Percentiles rank a stretch among this genome's conserved stretches.
Conservation (phyloP, 2,888 invertebrate species). For the Aspidapion aeneum region DNA sequence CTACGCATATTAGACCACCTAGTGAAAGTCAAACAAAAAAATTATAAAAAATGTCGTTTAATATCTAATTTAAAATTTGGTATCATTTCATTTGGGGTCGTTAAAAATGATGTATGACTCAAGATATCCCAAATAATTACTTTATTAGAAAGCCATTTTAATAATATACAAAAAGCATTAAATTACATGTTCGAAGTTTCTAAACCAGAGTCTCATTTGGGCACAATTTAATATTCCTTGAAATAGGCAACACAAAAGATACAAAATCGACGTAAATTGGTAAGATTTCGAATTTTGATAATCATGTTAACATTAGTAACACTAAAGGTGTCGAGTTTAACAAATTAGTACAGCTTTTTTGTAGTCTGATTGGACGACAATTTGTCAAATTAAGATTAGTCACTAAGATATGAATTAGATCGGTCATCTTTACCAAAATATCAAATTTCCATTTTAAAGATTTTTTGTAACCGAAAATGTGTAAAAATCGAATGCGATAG, state of each 20-base stretch:
- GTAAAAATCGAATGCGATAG: too few species aligned
- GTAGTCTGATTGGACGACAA: background rate
- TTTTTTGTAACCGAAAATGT: too few species aligned
- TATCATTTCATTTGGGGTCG: background rate
- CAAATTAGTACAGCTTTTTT: background rate
- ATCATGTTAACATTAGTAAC: background rate
- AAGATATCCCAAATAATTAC: background rate
- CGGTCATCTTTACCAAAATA: background rate
- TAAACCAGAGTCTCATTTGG: background rate
- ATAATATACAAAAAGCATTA: background rate
- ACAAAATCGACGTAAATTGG: background rate
- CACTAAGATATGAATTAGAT: background rate
- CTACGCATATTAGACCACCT: background rate
- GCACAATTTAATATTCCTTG: too few species aligned
- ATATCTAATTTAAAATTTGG: background rate
- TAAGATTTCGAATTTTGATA: background rate
- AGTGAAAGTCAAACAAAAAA: background rate
- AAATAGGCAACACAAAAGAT: too few species aligned
- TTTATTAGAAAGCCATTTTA: background rate
- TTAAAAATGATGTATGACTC: background rate
- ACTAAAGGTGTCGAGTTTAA: background rate
- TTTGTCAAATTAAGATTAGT: background rate
- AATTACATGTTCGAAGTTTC: background rate
- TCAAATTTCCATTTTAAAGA: background rate
- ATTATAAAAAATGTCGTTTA: background rate